phyloP scores from a whole-genome alignment of 1,140 invertebrate species.

The Lordiphosa stackelbergi region DNA sequence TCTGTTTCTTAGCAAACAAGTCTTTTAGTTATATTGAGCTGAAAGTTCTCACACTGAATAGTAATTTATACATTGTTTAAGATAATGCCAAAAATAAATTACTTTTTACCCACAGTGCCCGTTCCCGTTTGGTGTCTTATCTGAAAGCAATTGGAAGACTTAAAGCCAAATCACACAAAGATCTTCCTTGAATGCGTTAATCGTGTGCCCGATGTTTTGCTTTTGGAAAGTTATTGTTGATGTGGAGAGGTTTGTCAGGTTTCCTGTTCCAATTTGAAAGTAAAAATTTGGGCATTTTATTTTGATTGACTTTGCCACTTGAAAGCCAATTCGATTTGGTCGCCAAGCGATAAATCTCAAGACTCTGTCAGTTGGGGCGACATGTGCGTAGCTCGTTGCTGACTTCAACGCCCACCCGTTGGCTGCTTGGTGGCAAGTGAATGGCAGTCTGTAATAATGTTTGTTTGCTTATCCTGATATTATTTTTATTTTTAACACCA shows the following conservation, averaged over 20 bases:
- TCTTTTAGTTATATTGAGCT: no score
- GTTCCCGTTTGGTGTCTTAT: slow-evolving; percentile 2
- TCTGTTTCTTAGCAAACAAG: no score
- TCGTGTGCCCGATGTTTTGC: not conserved
- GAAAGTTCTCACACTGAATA: no score
- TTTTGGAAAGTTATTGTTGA: slow-evolving; percentile 33
- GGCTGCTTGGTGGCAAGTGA: slow-evolving; percentile 39
- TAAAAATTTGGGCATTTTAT: slow-evolving; percentile 15
- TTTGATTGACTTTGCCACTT: slow-evolving; percentile 38
- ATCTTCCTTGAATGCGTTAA: slow-evolving; percentile 24
- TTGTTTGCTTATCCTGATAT: slow-evolving; percentile 3
- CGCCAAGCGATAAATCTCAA: slow-evolving; percentile 38
- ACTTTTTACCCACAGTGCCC: no score
- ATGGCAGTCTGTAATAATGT: slow-evolving; percentile 15
- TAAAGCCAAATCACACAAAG: slow-evolving; percentile 1
- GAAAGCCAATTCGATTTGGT: slow-evolving; percentile 29
- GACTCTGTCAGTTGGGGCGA: slow-evolving; percentile 31
- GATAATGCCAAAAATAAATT: no score
- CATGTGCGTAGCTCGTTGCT: slow-evolving; percentile 41
- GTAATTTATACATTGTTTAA: no score
- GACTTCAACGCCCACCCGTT: slow-evolving; percentile 44
- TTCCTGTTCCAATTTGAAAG: slow-evolving; percentile 43
- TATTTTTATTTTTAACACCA: slow-evolving; percentile 5
- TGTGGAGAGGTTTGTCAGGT: slow-evolving; percentile 14
- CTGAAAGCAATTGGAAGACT: slow-evolving; percentile 16